Percentiles rank a stretch among this genome's conserved stretches.
Evolutionary conservation across 1,140 invertebrate genomes (phyloP).

Genomic region (Drosophila parvula): DNA sequence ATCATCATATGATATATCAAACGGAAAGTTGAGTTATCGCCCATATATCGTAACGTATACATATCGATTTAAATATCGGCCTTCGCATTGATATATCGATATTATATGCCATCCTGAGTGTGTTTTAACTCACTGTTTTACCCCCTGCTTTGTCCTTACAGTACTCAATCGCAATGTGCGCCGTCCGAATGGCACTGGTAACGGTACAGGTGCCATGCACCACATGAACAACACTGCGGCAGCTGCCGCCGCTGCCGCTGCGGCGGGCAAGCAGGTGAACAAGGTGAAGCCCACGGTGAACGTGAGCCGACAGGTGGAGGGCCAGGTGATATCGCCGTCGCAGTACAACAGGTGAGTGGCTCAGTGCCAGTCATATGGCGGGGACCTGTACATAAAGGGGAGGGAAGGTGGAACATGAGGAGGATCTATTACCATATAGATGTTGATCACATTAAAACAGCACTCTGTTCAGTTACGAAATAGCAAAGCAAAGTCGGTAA

Average conservation of each 20-base stretch:
- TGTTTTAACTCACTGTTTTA: neutral
- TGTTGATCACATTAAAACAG: conserved; percentile 37
- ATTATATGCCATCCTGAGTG: too few relatives aligned
- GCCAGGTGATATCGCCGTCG: conserved; percentile 84
- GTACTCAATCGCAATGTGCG: conserved; percentile 90
- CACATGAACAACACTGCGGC: conserved; percentile 86
- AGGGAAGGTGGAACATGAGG: conserved; percentile 10
- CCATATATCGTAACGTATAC: too few relatives aligned
- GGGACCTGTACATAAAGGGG: conserved; percentile 26
- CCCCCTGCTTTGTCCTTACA: conserved; percentile 71
- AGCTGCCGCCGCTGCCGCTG: conserved; percentile 81
- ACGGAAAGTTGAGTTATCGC: too few relatives aligned
- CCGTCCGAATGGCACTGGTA: conserved; percentile 85
- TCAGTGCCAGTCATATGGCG: neutral
- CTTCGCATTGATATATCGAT: too few relatives aligned
- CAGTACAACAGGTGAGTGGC: conserved; percentile 84
- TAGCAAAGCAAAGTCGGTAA: conserved; percentile 57
- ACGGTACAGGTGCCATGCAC: conserved; percentile 86
- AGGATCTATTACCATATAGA: conserved; percentile 41
- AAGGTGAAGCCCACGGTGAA: conserved; percentile 94
- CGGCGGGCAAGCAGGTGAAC: conserved; percentile 92
- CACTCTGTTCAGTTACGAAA: conserved; percentile 49
- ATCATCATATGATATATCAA: too few relatives aligned
- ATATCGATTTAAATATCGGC: too few relatives aligned
- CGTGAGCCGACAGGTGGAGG: conserved; percentile 86